phyloP scores from a whole-genome alignment of 1,140 invertebrate species.

The Theocolax elegans region DNA sequence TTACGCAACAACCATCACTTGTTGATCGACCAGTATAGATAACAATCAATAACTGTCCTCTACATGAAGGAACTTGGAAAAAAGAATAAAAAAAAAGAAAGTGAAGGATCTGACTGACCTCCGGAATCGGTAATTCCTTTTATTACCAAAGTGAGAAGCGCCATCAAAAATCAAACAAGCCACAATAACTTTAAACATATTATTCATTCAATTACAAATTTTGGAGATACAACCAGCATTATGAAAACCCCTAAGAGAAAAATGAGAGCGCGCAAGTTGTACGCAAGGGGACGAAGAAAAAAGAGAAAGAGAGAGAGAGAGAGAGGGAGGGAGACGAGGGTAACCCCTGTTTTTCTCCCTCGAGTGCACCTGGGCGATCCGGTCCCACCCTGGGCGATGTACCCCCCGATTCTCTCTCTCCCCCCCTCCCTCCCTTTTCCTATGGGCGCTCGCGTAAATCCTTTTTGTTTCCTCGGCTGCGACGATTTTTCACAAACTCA shows the following conservation, averaged over 20 bases:
- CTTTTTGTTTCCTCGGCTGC: slow-evolving; percentile 10
- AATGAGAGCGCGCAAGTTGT: neutral
- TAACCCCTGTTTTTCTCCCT: slow-evolving; percentile 24
- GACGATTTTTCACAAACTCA: slow-evolving; percentile 16
- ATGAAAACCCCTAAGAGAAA: neutral
- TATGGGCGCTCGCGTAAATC: slow-evolving; percentile 17
- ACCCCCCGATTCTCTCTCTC: slow-evolving; percentile 30
- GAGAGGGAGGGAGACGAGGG: slow-evolving; percentile 35
- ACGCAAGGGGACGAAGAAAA: too few species aligned
- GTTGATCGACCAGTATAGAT: too few species aligned
- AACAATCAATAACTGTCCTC: too few species aligned
- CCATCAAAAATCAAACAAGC: neutral
- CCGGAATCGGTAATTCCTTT: too few species aligned
- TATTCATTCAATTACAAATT: slow-evolving; percentile 23
- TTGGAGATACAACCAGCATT: slow-evolving; percentile 5
- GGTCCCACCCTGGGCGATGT: slow-evolving; percentile 51
- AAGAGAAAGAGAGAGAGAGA: neutral
- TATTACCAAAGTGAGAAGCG: too few species aligned
- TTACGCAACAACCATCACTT: too few species aligned
- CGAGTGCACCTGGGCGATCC: slow-evolving; percentile 54
- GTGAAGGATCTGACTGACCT: too few species aligned
- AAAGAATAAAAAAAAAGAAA: too few species aligned
- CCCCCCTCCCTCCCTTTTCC: neutral
- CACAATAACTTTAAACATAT: slow-evolving; percentile 3
- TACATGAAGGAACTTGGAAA: too few species aligned